Evolutionary conservation across 2,888 invertebrate genomes (phyloP).

Genomic region (Trichogramma evanescens): DNA sequence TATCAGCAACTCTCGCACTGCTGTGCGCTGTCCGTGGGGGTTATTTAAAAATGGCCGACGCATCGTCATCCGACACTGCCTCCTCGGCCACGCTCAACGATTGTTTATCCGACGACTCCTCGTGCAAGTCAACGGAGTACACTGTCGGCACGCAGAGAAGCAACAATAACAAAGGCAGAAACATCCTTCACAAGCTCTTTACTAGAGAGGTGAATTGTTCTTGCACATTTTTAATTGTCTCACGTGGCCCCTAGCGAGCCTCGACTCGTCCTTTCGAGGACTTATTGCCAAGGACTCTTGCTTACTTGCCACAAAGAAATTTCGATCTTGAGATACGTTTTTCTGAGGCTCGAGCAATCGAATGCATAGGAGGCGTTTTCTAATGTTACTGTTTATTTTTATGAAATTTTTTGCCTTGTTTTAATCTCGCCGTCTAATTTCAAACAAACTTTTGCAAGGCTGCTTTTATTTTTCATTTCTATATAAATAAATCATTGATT

Average conservation of each 20-base stretch:
- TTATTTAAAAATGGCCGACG: conserved; percentile 48
- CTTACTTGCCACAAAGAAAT: neutral
- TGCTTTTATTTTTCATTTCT: no score
- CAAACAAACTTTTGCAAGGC: no score
- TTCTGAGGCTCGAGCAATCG: no score
- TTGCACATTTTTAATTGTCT: conserved; percentile 5
- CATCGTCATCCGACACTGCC: conserved; percentile 46
- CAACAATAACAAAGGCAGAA: conserved; percentile 29
- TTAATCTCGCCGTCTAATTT: no score
- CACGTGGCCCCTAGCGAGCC: neutral
- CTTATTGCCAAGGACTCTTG: no score
- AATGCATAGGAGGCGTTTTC: no score
- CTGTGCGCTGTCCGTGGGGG: conserved; percentile 25
- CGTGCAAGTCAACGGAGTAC: conserved; percentile 39
- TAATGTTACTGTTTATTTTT: neutral
- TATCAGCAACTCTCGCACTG: neutral
- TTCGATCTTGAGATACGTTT: neutral
- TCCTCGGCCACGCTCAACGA: conserved; percentile 45
- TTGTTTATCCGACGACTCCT: conserved; percentile 43
- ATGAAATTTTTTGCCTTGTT: neutral
- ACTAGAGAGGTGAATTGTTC: conserved; percentile 55
- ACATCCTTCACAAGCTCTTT: conserved; percentile 52
- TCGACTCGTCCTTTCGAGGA: no score
- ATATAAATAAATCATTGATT: no score
- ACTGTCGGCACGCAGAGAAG: conserved; percentile 41